These are phyloP conservation scores for Microhierax caerulescens DNA, from an alignment of 2,797 vertebrate species.

Conservation along the genomic window DNA sequence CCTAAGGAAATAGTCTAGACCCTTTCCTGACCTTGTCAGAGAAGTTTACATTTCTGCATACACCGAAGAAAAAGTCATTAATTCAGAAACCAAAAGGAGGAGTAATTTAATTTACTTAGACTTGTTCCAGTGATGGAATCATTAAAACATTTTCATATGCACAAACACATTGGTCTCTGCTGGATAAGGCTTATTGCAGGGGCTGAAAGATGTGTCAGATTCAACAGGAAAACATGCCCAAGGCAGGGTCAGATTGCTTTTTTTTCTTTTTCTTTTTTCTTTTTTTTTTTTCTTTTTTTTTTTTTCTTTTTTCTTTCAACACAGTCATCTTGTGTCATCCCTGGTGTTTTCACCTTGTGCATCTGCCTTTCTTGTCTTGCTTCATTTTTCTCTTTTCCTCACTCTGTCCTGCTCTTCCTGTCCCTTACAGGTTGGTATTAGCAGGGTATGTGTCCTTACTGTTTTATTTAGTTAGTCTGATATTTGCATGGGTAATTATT, in stretches of 20 bases:
- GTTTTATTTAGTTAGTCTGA: neutral
- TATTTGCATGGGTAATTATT: neutral
- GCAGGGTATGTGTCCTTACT: neutral
- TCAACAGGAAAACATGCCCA: neutral
- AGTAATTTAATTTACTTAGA: slow-evolving; percentile 65
- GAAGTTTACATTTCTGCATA: neutral
- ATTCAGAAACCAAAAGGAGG: slow-evolving; percentile 54
- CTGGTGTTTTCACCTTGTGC: neutral
- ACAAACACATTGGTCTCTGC: neutral
- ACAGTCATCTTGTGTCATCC: neutral
- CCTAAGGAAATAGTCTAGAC: neutral
- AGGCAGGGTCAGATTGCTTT: neutral
- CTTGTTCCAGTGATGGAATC: slow-evolving; percentile 37
- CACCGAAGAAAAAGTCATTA: slow-evolving; percentile 26
- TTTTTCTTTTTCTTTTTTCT: no score
- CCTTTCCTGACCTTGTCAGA: neutral
- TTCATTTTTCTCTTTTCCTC: neutral
- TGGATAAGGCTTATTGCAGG: neutral
- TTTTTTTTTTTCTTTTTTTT: neutral
- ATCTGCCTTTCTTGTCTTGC: neutral
- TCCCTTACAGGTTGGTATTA: neutral
- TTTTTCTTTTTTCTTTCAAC: neutral
- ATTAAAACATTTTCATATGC: neutral
- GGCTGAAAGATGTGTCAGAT: neutral
- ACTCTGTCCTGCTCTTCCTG: neutral